Conservation (phyloP, 37 sponge, comb jelly and placozoan species). For the Ianthella basta region DNA sequence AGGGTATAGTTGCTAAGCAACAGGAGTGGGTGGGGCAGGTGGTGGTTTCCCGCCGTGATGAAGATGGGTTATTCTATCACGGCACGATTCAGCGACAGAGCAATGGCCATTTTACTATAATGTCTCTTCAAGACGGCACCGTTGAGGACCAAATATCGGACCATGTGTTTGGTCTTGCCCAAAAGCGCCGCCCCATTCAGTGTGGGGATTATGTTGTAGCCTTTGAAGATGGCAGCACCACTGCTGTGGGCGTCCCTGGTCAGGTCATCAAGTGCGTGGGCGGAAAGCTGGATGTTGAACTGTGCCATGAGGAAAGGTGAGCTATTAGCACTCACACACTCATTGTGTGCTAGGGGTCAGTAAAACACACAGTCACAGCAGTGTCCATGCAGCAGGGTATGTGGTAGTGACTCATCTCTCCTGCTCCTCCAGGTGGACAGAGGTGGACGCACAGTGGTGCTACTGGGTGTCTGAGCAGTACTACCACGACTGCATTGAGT, state of each 20-base stretch:
- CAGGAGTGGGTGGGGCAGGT: slow-evolving; percentile 68
- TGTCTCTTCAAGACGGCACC: slow-evolving; percentile 8
- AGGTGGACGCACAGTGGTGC: not conserved
- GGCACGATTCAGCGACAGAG: slow-evolving; percentile 21
- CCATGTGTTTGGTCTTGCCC: slow-evolving; percentile 67
- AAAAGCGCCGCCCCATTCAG: slow-evolving; percentile 35
- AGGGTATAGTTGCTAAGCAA: slow-evolving; percentile 47
- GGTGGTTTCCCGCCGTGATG: slow-evolving; percentile 56
- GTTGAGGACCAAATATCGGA: not conserved
- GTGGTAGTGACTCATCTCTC: not conserved
- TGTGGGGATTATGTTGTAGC: slow-evolving; percentile 72
- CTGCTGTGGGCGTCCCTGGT: slow-evolving; percentile 28
- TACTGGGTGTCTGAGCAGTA: not conserved
- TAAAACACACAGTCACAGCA: too few relatives aligned
- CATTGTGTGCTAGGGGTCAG: too few relatives aligned
- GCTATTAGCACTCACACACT: too few relatives aligned
- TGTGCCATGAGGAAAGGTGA: slow-evolving; percentile 63
- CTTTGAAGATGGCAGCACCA: not conserved
- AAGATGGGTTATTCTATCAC: slow-evolving; percentile 66
- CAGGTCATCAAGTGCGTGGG: not conserved
- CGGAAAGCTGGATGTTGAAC: slow-evolving; percentile 35
- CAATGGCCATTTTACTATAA: not conserved
- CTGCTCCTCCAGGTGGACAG: not conserved
- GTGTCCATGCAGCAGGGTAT: too few relatives aligned
- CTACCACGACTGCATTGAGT: not conserved